A percentile compares a stretch with the other conserved stretches of the same genome.
These are phyloP conservation scores for Neodiprion lecontei DNA, from an alignment of 1,140 invertebrate species.

Conservation along the genomic window DNA sequence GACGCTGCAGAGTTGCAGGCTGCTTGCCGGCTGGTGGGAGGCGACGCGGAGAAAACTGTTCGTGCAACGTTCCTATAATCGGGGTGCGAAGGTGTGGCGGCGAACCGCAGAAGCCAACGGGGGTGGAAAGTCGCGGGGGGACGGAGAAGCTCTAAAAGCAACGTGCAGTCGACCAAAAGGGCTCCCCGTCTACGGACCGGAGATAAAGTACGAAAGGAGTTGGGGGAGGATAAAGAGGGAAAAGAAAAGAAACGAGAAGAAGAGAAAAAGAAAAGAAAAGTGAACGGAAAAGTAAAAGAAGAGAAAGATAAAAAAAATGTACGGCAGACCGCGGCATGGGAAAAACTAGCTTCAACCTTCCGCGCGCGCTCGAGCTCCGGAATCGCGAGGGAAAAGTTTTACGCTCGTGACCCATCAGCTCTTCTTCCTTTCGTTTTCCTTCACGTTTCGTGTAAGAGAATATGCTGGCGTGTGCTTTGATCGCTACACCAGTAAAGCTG, in stretches of 20 bases:
- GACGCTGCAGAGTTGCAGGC: too few species aligned
- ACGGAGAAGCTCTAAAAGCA: background rate
- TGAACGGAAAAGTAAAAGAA: too few species aligned
- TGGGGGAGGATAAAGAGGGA: too few species aligned
- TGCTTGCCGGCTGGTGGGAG: background rate
- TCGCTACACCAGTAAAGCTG: background rate
- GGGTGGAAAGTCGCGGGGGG: background rate
- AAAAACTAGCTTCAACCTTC: background rate
- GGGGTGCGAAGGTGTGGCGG: background rate
- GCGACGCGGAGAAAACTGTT: background rate
- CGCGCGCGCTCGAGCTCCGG: background rate
- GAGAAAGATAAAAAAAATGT: too few species aligned
- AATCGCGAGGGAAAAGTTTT: background rate
- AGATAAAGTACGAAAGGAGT: background rate
- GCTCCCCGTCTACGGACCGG: background rate
- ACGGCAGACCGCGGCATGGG: too few species aligned
- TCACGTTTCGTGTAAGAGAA: background rate
- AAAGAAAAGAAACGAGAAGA: too few species aligned
- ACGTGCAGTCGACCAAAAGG: conserved; percentile 4
- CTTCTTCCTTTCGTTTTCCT: background rate
- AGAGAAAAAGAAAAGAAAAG: too few species aligned
- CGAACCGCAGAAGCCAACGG: background rate
- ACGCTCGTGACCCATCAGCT: background rate
- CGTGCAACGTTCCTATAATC: background rate
- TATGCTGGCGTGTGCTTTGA: background rate